Evolutionary conservation across 1,140 invertebrate species (phyloP), one percentile per base, ranked within the genome.

Genomic region (Epicauta chinensis): DNA sequence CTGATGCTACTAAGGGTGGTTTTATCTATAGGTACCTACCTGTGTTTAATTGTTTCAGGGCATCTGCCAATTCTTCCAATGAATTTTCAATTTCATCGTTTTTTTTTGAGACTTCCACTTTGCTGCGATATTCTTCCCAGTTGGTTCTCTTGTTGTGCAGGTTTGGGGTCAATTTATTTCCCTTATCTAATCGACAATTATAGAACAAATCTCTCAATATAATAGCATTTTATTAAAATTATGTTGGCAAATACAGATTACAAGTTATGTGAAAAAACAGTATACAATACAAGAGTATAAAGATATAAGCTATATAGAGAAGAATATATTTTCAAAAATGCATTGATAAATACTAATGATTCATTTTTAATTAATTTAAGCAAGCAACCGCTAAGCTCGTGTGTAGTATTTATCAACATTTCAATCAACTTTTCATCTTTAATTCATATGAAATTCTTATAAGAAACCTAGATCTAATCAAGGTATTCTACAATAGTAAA

Each of bases 151-250:
- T n/a, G n/a, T n/a, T n/a, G n/a, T n/a, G n/a, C n/a, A n/a, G n/a
- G n/a, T n/a, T n/a, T n/a, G n/a, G 17, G n/a, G n/a, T n/a, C n/a
- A n/a, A n/a, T n/a, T n/a, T n/a, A n/a, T n/a, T n/a, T n/a, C n/a
- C n/a, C n/a, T n/a, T n/a, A n/a, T n/a, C n/a, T n/a, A n/a, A n/a
- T n/a, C n/a, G n/a, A n/a, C n/a, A n/a, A n/a, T 29, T 49, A 44
- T 12, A 42, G 36, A 38, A 38, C 16, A 14, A 44, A 29, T 15
- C 10, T 29, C 2, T 17, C 7, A 23, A n/a, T 29, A 44, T 29
- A 44, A 51, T 59, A 61, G 59, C 59, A 56, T 61, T 61, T 61
- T 61, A 61, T 61, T 61, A 59, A 61, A 61, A 61, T 56, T 56
- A 23, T 23, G 44, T 59, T 58, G 53, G 56, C 56, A 59, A 58